Evolutionary conservation across 92 coral and sea anemone genomes (phyloP), one percentile per base, ranked within the genome.

Genomic region (Zoanthus gigantus): DNA sequence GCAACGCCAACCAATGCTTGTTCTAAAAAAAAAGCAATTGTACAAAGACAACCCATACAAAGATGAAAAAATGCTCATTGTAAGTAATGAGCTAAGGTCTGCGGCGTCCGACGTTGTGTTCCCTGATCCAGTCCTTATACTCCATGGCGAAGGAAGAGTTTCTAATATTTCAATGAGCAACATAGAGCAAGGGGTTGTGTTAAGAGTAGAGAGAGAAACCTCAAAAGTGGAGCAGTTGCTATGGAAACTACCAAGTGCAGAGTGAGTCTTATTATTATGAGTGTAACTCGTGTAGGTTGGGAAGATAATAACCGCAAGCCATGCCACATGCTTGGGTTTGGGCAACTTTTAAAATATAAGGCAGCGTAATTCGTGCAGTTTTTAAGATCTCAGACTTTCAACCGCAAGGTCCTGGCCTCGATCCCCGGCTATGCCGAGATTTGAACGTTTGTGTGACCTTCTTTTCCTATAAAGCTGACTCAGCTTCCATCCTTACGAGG

Each of bases 131-230:
- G 73, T 79, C 9, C 58, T 58, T 9, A 34, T 79, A n/a, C 72
- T 60, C 8, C 72, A 61, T 60, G 73, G 28, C 54, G 84, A 79
- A 13, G 84, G 84, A 12, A 29, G 16, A 50, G 84, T 79, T 16
- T 8, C 72, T 4, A 79, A 23, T 46, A 79, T 79, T 37, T 47
- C 56, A 42, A 79, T 79, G 84, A 61, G 73, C 84, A 79, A 63
- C 67, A n/a, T 42, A 46, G 71, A 63, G 9, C 84, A 79, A 37
- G 84, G 72, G 15, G 52, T 79, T 23, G 46, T 45, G 34, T 18
- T 79, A 63, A 79, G 72, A 61, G 84, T 79, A 17, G 84, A 79
- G 32, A 79, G 44, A 12, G 84, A 79, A 58, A 60, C 69, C 23
- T 42, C 71, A 9, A 72, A 58, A 16, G 84, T 58, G 13, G 45